phyloP scores from a whole-genome alignment of 2,888 invertebrate species.

The Trachelus iudaicus region DNA sequence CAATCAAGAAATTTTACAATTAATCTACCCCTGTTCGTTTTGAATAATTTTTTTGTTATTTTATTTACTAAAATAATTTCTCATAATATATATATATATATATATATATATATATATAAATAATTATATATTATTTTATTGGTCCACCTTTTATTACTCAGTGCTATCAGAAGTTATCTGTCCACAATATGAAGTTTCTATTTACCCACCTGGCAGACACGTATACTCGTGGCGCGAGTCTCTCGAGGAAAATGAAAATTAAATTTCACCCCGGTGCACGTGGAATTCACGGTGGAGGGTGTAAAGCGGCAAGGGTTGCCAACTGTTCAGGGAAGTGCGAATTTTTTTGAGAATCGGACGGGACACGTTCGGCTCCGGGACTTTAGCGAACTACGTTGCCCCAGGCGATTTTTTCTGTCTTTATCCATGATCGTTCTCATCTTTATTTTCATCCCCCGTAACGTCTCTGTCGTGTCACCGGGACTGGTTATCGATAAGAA shows the following conservation, averaged over 20 bases:
- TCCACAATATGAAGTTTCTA: background rate
- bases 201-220: background rate
- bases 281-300: background rate
- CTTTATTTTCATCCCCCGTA: background rate
- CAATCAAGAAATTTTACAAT: background rate
- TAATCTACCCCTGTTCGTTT: background rate
- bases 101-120: no score
- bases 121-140: background rate
- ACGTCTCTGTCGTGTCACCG: background rate
- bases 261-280: background rate
- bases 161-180: background rate
- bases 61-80: background rate
- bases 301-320: background rate
- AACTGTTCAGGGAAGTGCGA: background rate
- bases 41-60: background rate
- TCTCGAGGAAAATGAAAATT: background rate
- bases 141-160: background rate
- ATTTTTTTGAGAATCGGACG: background rate
- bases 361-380: background rate
- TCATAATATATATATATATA: no score
- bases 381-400: background rate
- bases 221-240: background rate
- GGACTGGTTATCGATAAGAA: background rate
- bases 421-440: background rate
- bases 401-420: background rate